phyloP scores from a whole-genome alignment of 2,888 invertebrate species.

The Spilarctia lutea region DNA sequence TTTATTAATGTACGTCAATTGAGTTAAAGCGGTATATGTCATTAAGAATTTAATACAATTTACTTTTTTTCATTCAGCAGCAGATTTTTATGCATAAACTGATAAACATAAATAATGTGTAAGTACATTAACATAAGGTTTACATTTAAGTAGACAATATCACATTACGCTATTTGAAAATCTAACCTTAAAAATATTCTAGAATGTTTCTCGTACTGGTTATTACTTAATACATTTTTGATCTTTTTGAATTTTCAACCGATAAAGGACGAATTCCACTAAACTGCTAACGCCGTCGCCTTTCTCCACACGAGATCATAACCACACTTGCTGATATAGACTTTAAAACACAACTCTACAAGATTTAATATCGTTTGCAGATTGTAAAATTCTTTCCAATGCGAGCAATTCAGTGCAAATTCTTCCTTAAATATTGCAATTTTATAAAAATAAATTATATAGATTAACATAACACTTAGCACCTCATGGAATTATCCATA shows the following conservation, averaged over 20 bases:
- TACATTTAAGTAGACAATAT: constrained; percentile 10
- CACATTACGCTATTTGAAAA: constrained; percentile 8
- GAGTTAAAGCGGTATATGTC: too few relatives aligned
- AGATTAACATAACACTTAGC: not conserved
- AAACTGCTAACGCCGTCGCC: too few relatives aligned
- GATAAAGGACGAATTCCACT: not conserved
- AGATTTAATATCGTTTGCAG: too few relatives aligned
- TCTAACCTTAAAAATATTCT: constrained; percentile 4
- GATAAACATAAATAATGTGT: not conserved
- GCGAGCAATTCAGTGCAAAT: too few relatives aligned
- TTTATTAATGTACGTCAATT: not conserved
- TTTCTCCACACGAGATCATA: too few relatives aligned
- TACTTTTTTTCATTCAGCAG: too few relatives aligned
- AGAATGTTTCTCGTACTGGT: not conserved
- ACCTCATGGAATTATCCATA: not conserved
- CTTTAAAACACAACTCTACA: too few relatives aligned
- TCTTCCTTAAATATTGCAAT: not conserved
- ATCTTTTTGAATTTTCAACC: not conserved
- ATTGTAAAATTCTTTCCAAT: too few relatives aligned
- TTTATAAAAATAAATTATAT: not conserved
- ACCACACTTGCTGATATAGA: too few relatives aligned
- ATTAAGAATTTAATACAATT: too few relatives aligned
- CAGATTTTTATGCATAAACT: not conserved
- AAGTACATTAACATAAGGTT: constrained; percentile 8
- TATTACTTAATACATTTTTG: not conserved